phyloP scores from a whole-genome alignment of 92 coral and sea anemone genomes.

The Micromussa lordhowensis region DNA sequence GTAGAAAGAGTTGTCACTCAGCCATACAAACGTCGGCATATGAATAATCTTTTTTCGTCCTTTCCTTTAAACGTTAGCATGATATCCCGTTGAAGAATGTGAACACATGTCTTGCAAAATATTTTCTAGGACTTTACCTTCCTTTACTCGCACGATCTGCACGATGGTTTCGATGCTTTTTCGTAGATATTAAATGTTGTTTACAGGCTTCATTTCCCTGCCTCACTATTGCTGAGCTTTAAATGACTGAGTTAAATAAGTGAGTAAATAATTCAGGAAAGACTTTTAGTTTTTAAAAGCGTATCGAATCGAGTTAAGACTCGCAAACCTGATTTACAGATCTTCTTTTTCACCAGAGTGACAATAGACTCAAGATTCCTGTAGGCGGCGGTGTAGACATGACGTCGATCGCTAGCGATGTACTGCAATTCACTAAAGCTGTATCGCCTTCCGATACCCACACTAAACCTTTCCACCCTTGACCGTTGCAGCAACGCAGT shows the following conservation, averaged over 20 bases:
- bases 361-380: constrained; percentile 73
- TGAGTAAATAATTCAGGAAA: background rate
- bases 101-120: no score
- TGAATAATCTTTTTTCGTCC: no score
- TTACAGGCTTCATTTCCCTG: no score
- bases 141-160: background rate
- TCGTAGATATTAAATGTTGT: background rate
- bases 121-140: background rate
- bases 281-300: background rate
- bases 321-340: constrained; percentile 60
- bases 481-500: constrained; percentile 50
- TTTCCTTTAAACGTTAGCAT: no score
- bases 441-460: constrained; percentile 76
- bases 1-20: no score
- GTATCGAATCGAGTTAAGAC: background rate
- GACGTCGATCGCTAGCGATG: constrained; percentile 75
- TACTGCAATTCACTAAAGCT: constrained; percentile 63
- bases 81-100: no score
- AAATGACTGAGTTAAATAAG: background rate
- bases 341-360: constrained; percentile 60
- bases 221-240: background rate
- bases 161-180: background rate
- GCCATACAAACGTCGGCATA: no score
- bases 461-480: constrained; percentile 51
- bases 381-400: constrained; percentile 83